Percentiles rank a stretch among this genome's conserved stretches.
phyloP scores from a whole-genome alignment of 2,888 invertebrate species.

The Hydrotaea cyrtoneurina region DNA sequence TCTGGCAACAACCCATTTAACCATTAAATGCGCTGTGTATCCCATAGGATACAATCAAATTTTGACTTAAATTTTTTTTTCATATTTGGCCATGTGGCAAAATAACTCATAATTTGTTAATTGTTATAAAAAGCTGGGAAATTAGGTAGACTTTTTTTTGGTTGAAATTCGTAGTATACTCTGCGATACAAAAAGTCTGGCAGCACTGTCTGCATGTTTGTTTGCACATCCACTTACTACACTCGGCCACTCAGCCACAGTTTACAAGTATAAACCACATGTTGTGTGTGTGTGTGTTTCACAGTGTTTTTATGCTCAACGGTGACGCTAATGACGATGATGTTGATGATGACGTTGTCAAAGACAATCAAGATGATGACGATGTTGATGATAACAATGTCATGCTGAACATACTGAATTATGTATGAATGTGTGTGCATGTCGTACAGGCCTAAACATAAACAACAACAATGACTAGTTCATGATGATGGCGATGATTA shows the following conservation, averaged over 20 bases:
- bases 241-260: background rate
- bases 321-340: background rate
- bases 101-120: too few species aligned
- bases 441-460: background rate
- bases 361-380: background rate
- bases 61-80: too few species aligned
- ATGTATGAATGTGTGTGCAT: background rate
- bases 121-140: too few species aligned
- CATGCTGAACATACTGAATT: background rate
- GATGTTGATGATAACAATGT: background rate
- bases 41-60: too few species aligned
- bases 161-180: too few species aligned
- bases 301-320: slow-evolving; percentile 7
- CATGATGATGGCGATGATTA: background rate
- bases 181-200: too few species aligned
- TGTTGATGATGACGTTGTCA: background rate
- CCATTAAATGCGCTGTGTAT: too few species aligned
- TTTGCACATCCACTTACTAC: background rate
- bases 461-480: background rate
- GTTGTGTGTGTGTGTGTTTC: slow-evolving; percentile 24
- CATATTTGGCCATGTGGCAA: too few species aligned
- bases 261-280: slow-evolving; percentile 22
- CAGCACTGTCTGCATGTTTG: background rate
- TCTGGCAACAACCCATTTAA: too few species aligned
- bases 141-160: too few species aligned